phyloP scores from a whole-genome alignment of 2,888 invertebrate genomes.

The Habrosyne pyritoides region DNA sequence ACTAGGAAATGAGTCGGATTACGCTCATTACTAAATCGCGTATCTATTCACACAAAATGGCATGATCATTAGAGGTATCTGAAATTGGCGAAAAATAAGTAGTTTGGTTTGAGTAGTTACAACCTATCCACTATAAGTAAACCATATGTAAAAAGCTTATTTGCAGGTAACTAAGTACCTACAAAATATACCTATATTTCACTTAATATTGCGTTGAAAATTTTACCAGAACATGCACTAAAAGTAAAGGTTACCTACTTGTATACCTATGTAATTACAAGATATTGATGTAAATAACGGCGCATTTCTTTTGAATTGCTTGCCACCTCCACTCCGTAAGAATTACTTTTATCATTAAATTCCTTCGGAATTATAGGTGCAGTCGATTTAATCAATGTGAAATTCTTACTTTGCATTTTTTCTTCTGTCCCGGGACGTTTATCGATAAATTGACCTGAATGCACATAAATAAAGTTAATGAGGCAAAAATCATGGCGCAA shows the following conservation, averaged over 20 bases:
- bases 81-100: neutral
- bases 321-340: conserved; percentile 13
- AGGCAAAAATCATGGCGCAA: conserved; percentile 64
- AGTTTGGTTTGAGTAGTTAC: too few relatives aligned
- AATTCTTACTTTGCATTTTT: conserved; percentile 65
- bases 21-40: conserved; percentile 21
- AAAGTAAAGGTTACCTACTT: neutral
- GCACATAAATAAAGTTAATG: conserved; percentile 75
- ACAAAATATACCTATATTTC: neutral
- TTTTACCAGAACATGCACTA: neutral
- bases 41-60: conserved; percentile 23
- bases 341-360: conserved; percentile 37
- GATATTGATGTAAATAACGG: conserved; percentile 10
- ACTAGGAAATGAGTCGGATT: conserved; percentile 28
- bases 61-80: conserved; percentile 15
- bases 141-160: neutral
- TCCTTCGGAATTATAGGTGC: conserved; percentile 53
- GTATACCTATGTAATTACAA: conserved; percentile 6
- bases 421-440: conserved; percentile 57
- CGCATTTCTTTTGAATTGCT: conserved; percentile 8
- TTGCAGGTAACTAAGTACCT: neutral
- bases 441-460: conserved; percentile 67
- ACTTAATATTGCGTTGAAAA: neutral
- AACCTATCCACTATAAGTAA: too few relatives aligned
- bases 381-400: conserved; percentile 66